Percentiles rank a stretch among this genome's conserved stretches.
phyloP scores from a whole-genome alignment of 2,888 invertebrate genomes.

The Julus scandinavius region DNA sequence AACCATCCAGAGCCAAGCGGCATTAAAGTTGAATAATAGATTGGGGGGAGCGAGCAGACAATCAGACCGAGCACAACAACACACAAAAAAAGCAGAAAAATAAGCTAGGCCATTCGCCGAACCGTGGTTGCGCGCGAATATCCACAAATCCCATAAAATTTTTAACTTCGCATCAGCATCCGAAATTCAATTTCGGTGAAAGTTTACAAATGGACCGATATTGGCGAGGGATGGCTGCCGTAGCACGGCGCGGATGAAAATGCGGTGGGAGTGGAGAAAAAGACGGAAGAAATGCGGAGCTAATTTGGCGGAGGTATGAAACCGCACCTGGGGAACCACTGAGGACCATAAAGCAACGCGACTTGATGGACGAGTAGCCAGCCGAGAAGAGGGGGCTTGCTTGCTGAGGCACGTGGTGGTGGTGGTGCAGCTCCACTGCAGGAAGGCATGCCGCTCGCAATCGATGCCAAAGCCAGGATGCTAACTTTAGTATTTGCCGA shows the following conservation, averaged over 20 bases:
- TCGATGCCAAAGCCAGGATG: background rate
- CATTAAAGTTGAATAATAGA: constrained; percentile 17
- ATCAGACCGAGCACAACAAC: background rate
- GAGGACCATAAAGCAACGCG: constrained; percentile 8
- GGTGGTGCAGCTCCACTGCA: background rate
- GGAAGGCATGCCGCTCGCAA: background rate
- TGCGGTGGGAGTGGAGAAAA: background rate
- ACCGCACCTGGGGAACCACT: constrained; percentile 35
- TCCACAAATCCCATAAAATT: background rate
- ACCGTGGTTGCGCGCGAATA: background rate
- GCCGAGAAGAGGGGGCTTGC: background rate
- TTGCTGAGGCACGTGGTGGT: background rate
- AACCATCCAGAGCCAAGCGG: background rate
- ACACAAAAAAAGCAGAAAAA: constrained; percentile 2
- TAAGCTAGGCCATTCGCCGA: background rate
- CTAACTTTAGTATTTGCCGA: constrained; percentile 13
- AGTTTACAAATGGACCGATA: constrained; percentile 17
- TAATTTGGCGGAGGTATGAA: constrained; percentile 19
- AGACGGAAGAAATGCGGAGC: background rate
- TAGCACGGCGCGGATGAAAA: background rate
- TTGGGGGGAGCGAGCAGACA: constrained; percentile 1
- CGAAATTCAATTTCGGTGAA: constrained; percentile 39
- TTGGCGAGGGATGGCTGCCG: background rate
- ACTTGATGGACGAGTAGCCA: constrained; percentile 18
- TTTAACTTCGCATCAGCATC: background rate